Percentiles rank a stretch among this genome's conserved stretches.
These are phyloP conservation scores for Podotricha telesiphe DNA, from an alignment of 2,888 invertebrate species.

Conservation along the genomic window DNA sequence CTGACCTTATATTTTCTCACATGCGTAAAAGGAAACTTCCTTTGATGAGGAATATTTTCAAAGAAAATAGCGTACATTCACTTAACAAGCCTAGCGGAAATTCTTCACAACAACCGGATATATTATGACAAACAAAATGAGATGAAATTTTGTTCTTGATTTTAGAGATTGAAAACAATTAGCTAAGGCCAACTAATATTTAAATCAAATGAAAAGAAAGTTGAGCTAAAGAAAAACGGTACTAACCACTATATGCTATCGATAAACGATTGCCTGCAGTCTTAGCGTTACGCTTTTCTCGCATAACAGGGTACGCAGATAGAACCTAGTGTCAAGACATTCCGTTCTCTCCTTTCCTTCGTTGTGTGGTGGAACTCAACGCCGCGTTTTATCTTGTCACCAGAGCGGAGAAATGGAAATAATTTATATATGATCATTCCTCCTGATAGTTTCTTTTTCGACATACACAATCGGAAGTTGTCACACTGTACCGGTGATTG, in stretches of 20 bases:
- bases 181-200: neutral
- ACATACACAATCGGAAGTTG: too few species aligned
- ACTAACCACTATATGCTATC: too few species aligned
- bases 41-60: slow-evolving; percentile 27
- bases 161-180: neutral
- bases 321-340: too few species aligned
- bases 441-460: too few species aligned
- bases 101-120: slow-evolving; percentile 11
- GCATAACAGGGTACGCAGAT: too few species aligned
- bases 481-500: too few species aligned
- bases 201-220: neutral
- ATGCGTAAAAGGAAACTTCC: slow-evolving; percentile 9
- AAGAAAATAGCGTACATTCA: slow-evolving; percentile 27
- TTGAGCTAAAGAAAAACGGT: neutral
- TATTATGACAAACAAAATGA: neutral
- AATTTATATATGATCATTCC: too few species aligned
- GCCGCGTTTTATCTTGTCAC: too few species aligned
- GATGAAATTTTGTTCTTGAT: neutral
- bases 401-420: too few species aligned
- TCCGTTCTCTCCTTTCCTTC: too few species aligned
- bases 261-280: neutral
- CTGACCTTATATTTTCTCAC: neutral
- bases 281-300: too few species aligned
- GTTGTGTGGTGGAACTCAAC: too few species aligned
- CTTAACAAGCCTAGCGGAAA: slow-evolving; percentile 27